phyloP scores from a whole-genome alignment of 1,140 invertebrate species.

The Sitodiplosis mosellana region DNA sequence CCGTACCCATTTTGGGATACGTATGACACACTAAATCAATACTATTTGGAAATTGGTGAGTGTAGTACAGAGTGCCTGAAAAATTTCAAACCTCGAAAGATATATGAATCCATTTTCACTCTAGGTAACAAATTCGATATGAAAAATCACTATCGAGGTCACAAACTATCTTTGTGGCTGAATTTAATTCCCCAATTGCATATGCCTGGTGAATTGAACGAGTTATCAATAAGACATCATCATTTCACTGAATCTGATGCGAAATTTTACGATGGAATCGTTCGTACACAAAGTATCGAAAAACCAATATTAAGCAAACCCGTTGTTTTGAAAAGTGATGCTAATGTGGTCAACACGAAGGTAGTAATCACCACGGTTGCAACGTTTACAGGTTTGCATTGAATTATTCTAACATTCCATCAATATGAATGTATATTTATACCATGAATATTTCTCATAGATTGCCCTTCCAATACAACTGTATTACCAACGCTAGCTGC shows the following conservation, averaged over 20 bases:
- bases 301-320: background rate
- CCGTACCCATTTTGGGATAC: constrained; percentile 64
- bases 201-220: constrained; percentile 45
- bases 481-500: constrained; percentile 15
- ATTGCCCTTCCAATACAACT: constrained; percentile 46
- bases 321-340: background rate
- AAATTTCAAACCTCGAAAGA: no score
- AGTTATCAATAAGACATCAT: constrained; percentile 60
- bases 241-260: constrained; percentile 49
- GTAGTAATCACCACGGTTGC: background rate
- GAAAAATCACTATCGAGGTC: constrained; percentile 68
- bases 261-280: constrained; percentile 44
- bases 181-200: constrained; percentile 78
- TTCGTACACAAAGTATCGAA: background rate
- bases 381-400: background rate
- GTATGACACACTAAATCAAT: constrained; percentile 75
- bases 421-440: constrained; percentile 1
- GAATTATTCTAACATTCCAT: background rate
- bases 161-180: constrained; percentile 84
- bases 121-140: constrained; percentile 45
- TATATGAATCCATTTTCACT: constrained; percentile 5
- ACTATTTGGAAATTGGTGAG: constrained; percentile 65
- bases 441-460: constrained; percentile 15
- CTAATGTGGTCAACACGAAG: background rate
- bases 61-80: constrained; percentile 6